Base-by-base conservation (phyloP, 2,113 vertebrate genomes). In the Ibidorhyncha struthersii region DNA sequence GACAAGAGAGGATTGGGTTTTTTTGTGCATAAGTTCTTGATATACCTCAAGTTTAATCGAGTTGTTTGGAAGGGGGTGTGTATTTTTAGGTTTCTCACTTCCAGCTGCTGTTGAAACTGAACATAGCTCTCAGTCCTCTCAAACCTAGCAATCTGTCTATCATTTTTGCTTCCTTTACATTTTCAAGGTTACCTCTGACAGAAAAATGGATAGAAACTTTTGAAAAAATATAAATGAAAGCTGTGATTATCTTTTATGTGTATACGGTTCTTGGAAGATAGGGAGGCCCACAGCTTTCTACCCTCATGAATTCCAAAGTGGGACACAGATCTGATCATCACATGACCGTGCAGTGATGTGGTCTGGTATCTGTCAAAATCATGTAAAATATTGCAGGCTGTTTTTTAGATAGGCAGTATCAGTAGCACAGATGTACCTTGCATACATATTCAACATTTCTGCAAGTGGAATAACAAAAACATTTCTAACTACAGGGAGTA, bases 121-220 rank as follows among this genome's bases (percentile, higher is more conserved):
- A 61, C 2, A 3, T 81, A 86, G 61, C 52, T 69, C 74, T 89
- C 73, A 78, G 2, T 82, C 45, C 49, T 88, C 93, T 94, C 63
- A 93, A 83, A 73, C 63, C 21, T 56, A 72, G 40, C 29, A 67
- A 76, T 80, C 82, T 89, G 43, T 73, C 91, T 93, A 70, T 93
- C 90, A 47, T 62, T 88, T 92, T 83, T 71, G 53, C 90, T 97
- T 96, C 67, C 40, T 90, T 93, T 92, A 86, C 77, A 34, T 85
- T 97, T 94, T 92, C 92, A 95, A 96, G 90, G 90, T 95, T 94
- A 88, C 79, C 41, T 88, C 85, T 93, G 89, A 82, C 88, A 93
- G 76, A 61, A 94, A 93, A 95, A 90, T 87, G 23, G 71, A 82
- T 86, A 80, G 79, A 74, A 91, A 87, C n/a, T 90, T 91, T 50